Evolutionary conservation across 2,113 vertebrate genomes (phyloP), one percentile per base, ranked within the genome.

Genomic region (Heterochromis multidens): DNA sequence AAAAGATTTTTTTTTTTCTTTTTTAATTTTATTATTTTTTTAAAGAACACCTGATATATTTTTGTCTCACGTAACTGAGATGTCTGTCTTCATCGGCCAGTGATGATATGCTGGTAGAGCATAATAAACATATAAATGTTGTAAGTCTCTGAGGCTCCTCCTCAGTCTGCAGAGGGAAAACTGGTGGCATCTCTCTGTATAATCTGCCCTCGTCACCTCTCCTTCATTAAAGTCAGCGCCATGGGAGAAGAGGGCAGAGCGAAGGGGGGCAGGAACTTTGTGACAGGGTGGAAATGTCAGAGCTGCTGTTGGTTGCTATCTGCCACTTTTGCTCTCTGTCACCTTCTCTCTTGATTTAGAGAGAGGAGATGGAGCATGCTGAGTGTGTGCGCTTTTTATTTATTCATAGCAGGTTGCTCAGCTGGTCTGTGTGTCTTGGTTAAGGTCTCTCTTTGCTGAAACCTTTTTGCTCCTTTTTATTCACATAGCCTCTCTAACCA

Each of bases 271-370:
- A 76, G 83, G 80, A 77, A 61, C 87, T 91, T 76, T 81, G 77
- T 59, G 89, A 86, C 49, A 14, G 33, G 25, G 21, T 87, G 80
- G 78, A 94, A 93, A 94, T 93, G 91, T 93, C 91, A 88, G 56
- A 67, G 82, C 58, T 82, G 61, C 56, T 80, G 82, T 77, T 87
- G 43, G 87, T 81, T 25, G 37, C 70, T 49, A 37, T 85, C 81
- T 80, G 61, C 63, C 79, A 40, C 84, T 33, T 70, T 79, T 57
- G 62, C 23, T 56, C 72, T 83, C 33, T 8, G 49, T 74, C 60
- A 67, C 35, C 60, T 85, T 40, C 23, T 82, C 65, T 83, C 33
- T 76, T 62, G 25, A 80, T 85, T 81, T 76, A 79, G 59, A 77
- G 60, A 17, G 61, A 63, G 77, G 82, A 88, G 67, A 19, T 60